Evolutionary conservation across 2,888 invertebrate species (phyloP), one percentile per base, ranked within the genome.

Genomic region (Caradrina kadenii): DNA sequence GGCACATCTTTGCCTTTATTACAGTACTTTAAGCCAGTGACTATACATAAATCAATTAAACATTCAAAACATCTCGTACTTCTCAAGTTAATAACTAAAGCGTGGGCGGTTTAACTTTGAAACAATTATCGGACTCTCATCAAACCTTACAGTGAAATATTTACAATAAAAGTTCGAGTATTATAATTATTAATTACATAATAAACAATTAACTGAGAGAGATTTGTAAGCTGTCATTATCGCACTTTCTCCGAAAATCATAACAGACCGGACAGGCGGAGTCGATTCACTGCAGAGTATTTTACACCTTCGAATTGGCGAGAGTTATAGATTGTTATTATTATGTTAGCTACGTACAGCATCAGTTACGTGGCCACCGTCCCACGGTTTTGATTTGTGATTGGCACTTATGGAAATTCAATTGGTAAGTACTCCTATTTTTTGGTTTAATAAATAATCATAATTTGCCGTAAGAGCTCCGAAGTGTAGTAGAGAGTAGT

Each of bases 221-320:
- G 71, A 83, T 83, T 83, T 74, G 69, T 81, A 59, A 69, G 79
- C 71, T 69, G 75, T 77, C 75, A 81, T 78, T 82, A 76, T 73
- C 55, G 50, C 75, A 83, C 83, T 84, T 85, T 84, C 83, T 76
- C 85, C 83, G 15, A 81, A 84, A 81, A 85, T 85, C 76, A 83
- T 81, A 83, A 79, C 79, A 83, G 73, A 62, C 71, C 74, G 59
- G 76, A 74, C 73, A 71, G 59, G 59, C 73, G 73, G 54, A 63
- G 71, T 77, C 66, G 60, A 73, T 79, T 67, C 68, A 76, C 64
- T 58, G 61, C 58, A 63, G 59, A 69, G 62, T 73, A 78, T 78
- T 82, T 84, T 75, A 82, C 80, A 84, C 77, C 77, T 84, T 79
- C 68, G 55, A 67, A 74, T 69, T 70, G 70, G 77, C 69, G 74